Evolutionary conservation across 2,888 invertebrate genomes (phyloP), one percentile per base, ranked within the genome.

Genomic region (Liodrosophila aerea): DNA sequence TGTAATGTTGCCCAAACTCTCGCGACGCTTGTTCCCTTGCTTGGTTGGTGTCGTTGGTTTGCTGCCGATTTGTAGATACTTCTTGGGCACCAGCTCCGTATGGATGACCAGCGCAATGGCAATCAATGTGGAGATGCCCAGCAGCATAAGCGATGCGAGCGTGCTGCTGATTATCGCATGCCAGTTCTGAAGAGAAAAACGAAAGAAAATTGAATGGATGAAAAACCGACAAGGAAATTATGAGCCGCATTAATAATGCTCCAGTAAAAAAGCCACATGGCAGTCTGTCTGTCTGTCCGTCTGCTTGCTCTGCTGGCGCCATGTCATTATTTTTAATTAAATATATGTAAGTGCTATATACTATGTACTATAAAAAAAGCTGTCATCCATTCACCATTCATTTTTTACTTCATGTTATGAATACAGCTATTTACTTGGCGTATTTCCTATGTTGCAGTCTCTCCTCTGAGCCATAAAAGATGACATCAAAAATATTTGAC

Each of bases 101-200:
- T 90, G 90, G 51, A 90, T 87, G 36, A 89, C 88, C 67, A 90
- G 67, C 9, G 88, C 87, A 56, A 90, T 89, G 29, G 90, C 90
- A 76, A 90, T 89, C 75, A 90, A 93, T 31, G 94, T 93, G 5
- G 94, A 93, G 88, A 93, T 91, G 12, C 92, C 93, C 59, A 93
- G 90, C 52, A 94, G 90, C 40, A 94, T 90, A 76, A 93, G 91
- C 40, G 92, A 92, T 85, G 94, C 93, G 75, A 94, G 88, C 53
- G 92, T 91, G 73, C 93, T 92, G 76, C 93, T 92, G 66, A 93
- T 91, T 74, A 92, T 90, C 50, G 92, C 91, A 77, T 92, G 92
- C 72, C 91, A 92, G 76, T 91, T 91, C 93, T 94, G 88, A 49
- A 90, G 91, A 49, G 5, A 29, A 2, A 11, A 39, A 27, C 46